Evolutionary conservation across 2,888 invertebrate genomes (phyloP).

Genomic region (Drosophila quasianomalipes): DNA sequence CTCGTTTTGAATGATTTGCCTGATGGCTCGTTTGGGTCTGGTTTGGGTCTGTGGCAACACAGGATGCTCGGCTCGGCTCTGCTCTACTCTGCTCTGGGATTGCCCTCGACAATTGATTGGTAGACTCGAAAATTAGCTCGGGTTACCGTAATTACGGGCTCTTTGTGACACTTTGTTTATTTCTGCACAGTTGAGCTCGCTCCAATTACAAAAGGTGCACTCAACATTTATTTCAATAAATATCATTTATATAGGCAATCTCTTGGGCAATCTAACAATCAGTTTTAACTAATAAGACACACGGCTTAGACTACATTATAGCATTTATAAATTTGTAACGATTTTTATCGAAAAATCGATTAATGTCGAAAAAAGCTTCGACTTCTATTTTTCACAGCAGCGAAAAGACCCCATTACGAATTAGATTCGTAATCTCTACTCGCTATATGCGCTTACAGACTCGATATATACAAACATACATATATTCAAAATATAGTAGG

Average conservation of each 20-base stretch:
- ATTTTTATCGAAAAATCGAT: no score
- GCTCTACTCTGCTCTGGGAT: background rate
- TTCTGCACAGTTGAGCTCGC: slow-evolving; percentile 36
- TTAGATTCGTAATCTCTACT: background rate
- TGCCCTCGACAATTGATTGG: slow-evolving; percentile 68
- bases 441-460: background rate
- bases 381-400: background rate
- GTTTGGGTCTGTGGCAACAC: slow-evolving; percentile 26
- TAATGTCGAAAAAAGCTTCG: background rate
- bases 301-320: no score
- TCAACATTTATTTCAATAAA: background rate
- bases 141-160: slow-evolving; percentile 71
- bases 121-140: slow-evolving; percentile 74
- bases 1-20: slow-evolving; percentile 19
- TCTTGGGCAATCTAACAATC: background rate
- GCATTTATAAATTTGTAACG: background rate
- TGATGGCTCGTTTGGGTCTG: background rate
- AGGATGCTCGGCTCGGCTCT: slow-evolving; percentile 47
- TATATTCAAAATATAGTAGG: background rate
- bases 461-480: background rate
- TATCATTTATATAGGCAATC: background rate
- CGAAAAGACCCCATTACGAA: rapidly evolving
- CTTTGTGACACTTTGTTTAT: slow-evolving; percentile 58
- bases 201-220: slow-evolving; percentile 50
- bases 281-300: background rate